phyloP scores from a whole-genome alignment of 2,797 vertebrate genomes.

The Betta splendens region DNA sequence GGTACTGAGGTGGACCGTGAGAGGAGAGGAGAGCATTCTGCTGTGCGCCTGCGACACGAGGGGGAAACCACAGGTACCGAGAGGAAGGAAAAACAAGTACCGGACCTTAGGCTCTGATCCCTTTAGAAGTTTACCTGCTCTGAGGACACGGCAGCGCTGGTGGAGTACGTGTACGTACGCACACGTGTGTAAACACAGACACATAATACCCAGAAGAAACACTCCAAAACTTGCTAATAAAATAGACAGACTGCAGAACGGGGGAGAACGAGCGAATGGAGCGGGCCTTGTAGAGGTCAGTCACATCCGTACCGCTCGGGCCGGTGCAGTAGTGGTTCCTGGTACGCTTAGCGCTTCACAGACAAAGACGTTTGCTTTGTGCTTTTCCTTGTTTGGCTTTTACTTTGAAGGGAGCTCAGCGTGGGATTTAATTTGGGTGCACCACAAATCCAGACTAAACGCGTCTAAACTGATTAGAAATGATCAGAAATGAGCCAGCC shows the following conservation, averaged over 20 bases:
- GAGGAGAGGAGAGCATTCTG: conserved; percentile 47
- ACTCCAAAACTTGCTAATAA: conserved; percentile 68
- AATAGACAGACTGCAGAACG: conserved; percentile 56
- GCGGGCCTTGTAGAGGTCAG: conserved; percentile 57
- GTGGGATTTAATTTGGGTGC: conserved; percentile 45
- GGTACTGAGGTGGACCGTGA: conserved; percentile 86
- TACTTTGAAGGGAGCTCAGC: conserved; percentile 19
- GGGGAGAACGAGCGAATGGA: conserved; percentile 43
- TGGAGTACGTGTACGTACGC: conserved; percentile 46
- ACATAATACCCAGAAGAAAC: conserved; percentile 65
- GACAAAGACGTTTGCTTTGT: conserved; percentile 47
- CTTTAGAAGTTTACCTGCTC: conserved; percentile 46
- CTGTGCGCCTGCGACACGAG: conserved; percentile 54
- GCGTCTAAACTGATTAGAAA: conserved; percentile 50
- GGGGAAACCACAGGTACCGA: conserved; percentile 53
- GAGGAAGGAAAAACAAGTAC: conserved; percentile 51
- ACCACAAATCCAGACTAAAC: conserved; percentile 49
- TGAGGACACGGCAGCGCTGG: conserved; percentile 52
- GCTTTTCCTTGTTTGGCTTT: conserved; percentile 25
- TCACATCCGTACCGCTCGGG: conserved; percentile 50
- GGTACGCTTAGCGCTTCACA: conserved; percentile 68
- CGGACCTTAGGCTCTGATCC: conserved; percentile 57
- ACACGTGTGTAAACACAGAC: conserved; percentile 59
- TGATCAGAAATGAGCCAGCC: conserved; percentile 52
- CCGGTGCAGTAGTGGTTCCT: conserved; percentile 52